These are phyloP conservation scores for Sebastes itinus DNA, from an alignment of 2,797 vertebrate genomes.

Conservation along the genomic window DNA sequence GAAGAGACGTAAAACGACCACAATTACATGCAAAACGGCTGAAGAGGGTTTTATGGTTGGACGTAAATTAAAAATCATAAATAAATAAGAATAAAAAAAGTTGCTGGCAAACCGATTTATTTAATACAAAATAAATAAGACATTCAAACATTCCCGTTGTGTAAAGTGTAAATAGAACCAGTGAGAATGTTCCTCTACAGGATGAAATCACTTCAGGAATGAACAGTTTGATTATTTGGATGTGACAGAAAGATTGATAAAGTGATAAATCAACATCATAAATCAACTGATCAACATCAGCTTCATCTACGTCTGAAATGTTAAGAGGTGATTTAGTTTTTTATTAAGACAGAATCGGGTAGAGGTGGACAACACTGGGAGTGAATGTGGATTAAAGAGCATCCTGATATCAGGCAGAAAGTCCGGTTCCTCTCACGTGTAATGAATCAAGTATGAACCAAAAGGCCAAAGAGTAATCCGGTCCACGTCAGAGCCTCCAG, in stretches of 20 bases:
- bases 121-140: constrained; percentile 59
- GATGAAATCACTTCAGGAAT: not conserved
- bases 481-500: not conserved
- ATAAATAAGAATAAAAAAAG: not conserved
- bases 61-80: not conserved
- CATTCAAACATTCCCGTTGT: constrained; percentile 5
- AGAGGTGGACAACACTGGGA: not conserved
- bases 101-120: constrained; percentile 27
- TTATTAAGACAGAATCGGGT: not conserved
- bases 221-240: not conserved
- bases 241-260: not conserved
- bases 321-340: not conserved
- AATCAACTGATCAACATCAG: not conserved
- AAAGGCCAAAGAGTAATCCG: not conserved
- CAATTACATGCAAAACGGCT: not conserved
- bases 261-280: not conserved
- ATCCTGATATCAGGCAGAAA: not conserved
- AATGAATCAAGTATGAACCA: not conserved
- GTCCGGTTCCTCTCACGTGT: not conserved
- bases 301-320: not conserved
- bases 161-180: not conserved
- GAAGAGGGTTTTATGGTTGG: not conserved
- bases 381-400: not conserved
- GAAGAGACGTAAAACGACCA: not conserved
- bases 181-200: not conserved